A percentile compares a stretch with the other conserved stretches of the same genome.
Evolutionary conservation across 2,797 vertebrate genomes (phyloP).

Genomic region (Gouania willdenowi): DNA sequence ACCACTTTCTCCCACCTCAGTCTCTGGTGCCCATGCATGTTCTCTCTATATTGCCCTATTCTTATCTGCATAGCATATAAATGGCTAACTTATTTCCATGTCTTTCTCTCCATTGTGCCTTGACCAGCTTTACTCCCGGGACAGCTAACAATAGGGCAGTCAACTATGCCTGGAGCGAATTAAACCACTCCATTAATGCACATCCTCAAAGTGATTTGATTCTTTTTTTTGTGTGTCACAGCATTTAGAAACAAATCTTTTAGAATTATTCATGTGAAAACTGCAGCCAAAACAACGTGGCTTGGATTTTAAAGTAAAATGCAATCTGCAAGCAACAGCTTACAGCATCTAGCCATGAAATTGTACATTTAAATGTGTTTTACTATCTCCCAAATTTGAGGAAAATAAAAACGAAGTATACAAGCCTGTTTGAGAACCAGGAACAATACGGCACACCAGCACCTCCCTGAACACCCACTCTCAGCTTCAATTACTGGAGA

Average conservation of each 20-base stretch:
- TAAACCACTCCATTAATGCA: constrained; percentile 38
- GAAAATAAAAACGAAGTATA: too few species aligned
- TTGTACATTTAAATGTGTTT: too few species aligned
- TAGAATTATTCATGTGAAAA: neutral
- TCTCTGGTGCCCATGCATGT: neutral
- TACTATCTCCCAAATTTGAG: too few species aligned
- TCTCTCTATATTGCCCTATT: neutral
- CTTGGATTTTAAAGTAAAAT: too few species aligned
- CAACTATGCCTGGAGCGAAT: constrained; percentile 24
- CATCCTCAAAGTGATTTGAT: constrained; percentile 12
- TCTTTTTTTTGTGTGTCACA: constrained; percentile 4
- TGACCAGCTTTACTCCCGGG: constrained; percentile 11
- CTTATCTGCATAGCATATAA: neutral
- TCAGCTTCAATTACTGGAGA: constrained; percentile 45
- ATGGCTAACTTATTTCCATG: constrained; percentile 5
- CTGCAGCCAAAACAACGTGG: neutral
- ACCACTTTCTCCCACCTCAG: too few species aligned
- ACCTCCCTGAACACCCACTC: constrained; percentile 8
- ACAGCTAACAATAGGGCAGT: constrained; percentile 24
- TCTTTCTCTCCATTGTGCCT: neutral
- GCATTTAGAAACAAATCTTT: neutral
- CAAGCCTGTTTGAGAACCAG: too few species aligned
- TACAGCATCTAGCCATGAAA: too few species aligned
- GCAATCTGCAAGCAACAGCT: too few species aligned
- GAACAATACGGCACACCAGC: too few species aligned